A percentile compares a stretch with the other conserved stretches of the same genome.
phyloP scores from a whole-genome alignment of 2,113 vertebrate genomes.

The Halichoeres trimaculatus region DNA sequence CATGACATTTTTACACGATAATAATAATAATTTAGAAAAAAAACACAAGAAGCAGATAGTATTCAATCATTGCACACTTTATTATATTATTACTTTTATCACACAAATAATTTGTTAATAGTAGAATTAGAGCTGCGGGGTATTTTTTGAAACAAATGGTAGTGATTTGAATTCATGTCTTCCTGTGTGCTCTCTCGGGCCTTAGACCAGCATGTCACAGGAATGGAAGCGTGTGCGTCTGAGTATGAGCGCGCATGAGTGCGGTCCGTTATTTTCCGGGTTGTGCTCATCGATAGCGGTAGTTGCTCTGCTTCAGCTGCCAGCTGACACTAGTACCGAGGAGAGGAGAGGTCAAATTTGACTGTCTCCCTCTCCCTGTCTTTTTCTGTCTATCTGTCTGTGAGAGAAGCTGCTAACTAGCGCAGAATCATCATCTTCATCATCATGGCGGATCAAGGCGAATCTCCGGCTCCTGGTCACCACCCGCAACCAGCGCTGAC shows the following conservation, averaged over 20 bases:
- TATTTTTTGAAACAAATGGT: not conserved
- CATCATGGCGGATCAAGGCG: constrained; percentile 95
- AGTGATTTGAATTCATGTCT: not conserved
- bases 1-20: not conserved
- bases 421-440: constrained; percentile 61
- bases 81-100: too few species aligned
- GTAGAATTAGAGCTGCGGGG: not conserved
- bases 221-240: not conserved
- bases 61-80: too few species aligned
- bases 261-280: constrained; percentile 80
- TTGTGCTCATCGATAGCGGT: constrained; percentile 69
- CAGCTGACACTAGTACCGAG: constrained; percentile 70
- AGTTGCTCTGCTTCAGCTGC: constrained; percentile 67
- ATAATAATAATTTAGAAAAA: too few species aligned
- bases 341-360: constrained; percentile 67
- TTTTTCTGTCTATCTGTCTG: constrained; percentile 2
- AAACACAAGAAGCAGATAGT: too few species aligned
- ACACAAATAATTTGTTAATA: too few species aligned
- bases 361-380: constrained; percentile 26
- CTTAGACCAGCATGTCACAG: not conserved
- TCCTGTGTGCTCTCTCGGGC: constrained; percentile 19
- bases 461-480: constrained; percentile 87
- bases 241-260: constrained; percentile 14
- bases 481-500: constrained; percentile 83
- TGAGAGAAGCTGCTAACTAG: constrained; percentile 78